phyloP scores from a whole-genome alignment of 2,113 vertebrate genomes.

The Athene cunicularia region DNA sequence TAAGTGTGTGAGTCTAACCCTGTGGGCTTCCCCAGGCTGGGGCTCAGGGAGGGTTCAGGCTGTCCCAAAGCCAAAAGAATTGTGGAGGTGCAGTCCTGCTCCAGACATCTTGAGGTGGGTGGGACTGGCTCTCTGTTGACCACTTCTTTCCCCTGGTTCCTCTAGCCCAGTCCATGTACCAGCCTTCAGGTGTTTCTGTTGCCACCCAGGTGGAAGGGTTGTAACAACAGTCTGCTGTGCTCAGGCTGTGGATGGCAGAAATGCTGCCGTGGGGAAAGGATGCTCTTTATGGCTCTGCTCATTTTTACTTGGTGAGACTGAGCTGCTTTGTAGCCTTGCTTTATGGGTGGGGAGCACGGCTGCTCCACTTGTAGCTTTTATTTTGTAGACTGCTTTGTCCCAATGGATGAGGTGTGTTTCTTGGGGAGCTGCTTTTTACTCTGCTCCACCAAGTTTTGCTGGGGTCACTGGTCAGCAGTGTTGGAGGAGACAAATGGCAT shows the following conservation, averaged over 20 bases:
- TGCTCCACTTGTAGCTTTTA: background rate
- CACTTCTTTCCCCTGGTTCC: background rate
- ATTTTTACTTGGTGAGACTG: fast-evolving
- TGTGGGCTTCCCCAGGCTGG: background rate
- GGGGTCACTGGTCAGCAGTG: background rate
- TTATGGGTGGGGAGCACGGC: background rate
- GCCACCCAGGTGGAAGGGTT: background rate
- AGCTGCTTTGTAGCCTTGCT: background rate
- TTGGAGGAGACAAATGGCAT: background rate
- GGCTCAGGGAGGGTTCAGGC: background rate
- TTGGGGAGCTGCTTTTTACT: background rate
- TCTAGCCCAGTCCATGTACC: background rate
- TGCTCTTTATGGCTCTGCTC: background rate
- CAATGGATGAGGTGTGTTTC: background rate
- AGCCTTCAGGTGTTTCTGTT: background rate
- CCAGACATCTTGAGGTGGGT: background rate
- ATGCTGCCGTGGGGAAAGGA: background rate
- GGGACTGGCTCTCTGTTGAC: background rate
- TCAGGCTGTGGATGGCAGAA: background rate
- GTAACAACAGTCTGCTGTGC: background rate
- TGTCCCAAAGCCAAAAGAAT: background rate
- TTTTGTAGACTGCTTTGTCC: background rate
- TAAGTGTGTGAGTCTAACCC: background rate
- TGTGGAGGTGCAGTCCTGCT: background rate
- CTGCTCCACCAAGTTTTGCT: background rate